Percentiles rank a stretch among this genome's conserved stretches.
phyloP scores from a whole-genome alignment of 23 tunicate species.

The Aplidium turbinatum region DNA sequence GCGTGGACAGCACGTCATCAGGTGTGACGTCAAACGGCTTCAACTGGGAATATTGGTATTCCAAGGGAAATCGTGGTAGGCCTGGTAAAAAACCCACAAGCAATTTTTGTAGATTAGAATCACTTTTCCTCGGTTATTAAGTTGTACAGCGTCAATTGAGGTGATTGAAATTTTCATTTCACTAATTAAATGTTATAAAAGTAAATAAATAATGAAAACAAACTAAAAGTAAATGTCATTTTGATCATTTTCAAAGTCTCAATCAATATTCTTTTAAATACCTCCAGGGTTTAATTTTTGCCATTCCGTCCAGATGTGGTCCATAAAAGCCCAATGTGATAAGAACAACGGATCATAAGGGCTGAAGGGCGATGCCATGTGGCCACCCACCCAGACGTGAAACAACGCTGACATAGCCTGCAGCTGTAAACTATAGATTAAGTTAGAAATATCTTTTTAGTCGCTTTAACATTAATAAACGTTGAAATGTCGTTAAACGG shows the following conservation, averaged over 20 bases:
- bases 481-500: no score
- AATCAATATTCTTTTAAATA: no score
- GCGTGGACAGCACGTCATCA: slow-evolving; percentile 68
- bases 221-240: not conserved
- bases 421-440: no score
- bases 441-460: no score
- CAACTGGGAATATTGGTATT: slow-evolving; percentile 47
- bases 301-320: slow-evolving; percentile 73
- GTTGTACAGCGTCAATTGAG: no score
- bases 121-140: no score
- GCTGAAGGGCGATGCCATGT: slow-evolving; percentile 88
- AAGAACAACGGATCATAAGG: slow-evolving; percentile 82
- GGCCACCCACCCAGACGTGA: slow-evolving; percentile 91
- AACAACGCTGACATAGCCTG: slow-evolving; percentile 67
- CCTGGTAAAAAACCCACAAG: slow-evolving; percentile 11
- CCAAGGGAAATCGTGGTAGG: slow-evolving; percentile 58
- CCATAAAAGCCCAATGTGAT: slow-evolving; percentile 97
- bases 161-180: no score
- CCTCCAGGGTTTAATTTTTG: slow-evolving; percentile 72
- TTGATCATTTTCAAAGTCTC: not conserved
- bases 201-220: not conserved
- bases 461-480: slow-evolving; percentile 1
- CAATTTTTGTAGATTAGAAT: not conserved
- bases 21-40: slow-evolving; percentile 72
- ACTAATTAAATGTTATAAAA: not conserved